phyloP scores from a whole-genome alignment of 2,888 invertebrate species.

The Helicoverpa assulta region DNA sequence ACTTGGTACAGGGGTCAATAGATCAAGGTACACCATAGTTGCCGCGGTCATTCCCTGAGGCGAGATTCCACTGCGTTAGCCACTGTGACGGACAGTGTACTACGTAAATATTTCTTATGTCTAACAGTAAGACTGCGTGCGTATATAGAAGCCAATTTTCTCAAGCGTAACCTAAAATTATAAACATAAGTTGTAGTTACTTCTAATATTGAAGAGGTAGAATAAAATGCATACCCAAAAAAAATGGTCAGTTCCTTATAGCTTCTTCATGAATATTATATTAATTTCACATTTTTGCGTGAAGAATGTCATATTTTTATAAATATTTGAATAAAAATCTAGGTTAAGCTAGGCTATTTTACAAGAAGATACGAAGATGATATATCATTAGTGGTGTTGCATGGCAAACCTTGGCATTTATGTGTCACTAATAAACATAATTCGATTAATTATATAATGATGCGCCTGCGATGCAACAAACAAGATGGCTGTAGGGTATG shows the following conservation, averaged over 20 bases:
- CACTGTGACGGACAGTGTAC: no score
- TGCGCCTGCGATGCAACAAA: constrained; percentile 23
- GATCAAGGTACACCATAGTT: neutral
- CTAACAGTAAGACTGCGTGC: no score
- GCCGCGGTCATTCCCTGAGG: neutral
- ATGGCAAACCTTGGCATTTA: constrained; percentile 48
- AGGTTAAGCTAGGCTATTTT: constrained; percentile 19
- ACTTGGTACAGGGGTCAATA: neutral
- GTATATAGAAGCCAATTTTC: no score
- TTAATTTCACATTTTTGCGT: neutral
- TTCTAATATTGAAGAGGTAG: no score
- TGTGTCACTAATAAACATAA: constrained; percentile 25
- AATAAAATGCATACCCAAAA: no score
- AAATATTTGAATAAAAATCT: constrained; percentile 21
- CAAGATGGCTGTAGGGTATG: neutral
- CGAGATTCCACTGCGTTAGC: no score
- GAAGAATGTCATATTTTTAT: neutral
- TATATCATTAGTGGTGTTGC: constrained; percentile 27
- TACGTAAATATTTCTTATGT: no score
- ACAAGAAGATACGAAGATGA: constrained; percentile 19
- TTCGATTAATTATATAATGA: constrained; percentile 38
- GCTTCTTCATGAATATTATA: neutral
- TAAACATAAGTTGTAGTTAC: no score
- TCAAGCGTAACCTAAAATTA: no score
- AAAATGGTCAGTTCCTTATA: no score